phyloP scores from a whole-genome alignment of 2,113 vertebrate species.

The Dasyurus viverrinus region DNA sequence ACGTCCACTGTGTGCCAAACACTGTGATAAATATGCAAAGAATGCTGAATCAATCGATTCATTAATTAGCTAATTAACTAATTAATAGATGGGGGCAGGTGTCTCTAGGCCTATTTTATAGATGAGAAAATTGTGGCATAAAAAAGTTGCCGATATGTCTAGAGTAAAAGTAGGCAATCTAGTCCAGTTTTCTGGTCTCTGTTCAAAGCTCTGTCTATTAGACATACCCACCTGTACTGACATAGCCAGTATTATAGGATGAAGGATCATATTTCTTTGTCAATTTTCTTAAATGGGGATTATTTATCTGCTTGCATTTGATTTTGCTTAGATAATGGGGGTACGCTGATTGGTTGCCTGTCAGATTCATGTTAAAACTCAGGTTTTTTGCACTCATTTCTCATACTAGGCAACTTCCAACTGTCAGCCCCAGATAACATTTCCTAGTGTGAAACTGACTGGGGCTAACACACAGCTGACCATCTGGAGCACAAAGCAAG shows the following conservation, averaged over 20 bases:
- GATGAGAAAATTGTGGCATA: background rate
- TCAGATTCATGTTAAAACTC: constrained; percentile 26
- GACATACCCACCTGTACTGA: background rate
- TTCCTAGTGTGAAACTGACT: constrained; percentile 15
- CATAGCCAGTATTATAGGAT: background rate
- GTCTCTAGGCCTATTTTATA: background rate
- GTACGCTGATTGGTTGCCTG: background rate
- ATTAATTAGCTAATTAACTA: background rate
- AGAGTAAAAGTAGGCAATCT: background rate
- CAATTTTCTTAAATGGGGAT: background rate
- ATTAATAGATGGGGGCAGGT: background rate
- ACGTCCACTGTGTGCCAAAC: background rate
- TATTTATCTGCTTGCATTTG: background rate
- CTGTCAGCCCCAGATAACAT: background rate
- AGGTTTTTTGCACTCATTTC: constrained; percentile 35
- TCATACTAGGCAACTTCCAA: constrained; percentile 13
- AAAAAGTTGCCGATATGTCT: background rate
- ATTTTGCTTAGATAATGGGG: background rate
- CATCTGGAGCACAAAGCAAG: background rate
- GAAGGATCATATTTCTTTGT: background rate
- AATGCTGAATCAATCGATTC: background rate
- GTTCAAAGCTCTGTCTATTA: background rate
- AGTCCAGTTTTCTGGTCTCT: background rate
- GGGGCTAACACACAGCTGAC: constrained; percentile 10
- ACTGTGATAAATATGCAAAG: background rate